Evolutionary conservation across 2,797 vertebrate genomes (phyloP).

Genomic region (Staurois parvus): DNA sequence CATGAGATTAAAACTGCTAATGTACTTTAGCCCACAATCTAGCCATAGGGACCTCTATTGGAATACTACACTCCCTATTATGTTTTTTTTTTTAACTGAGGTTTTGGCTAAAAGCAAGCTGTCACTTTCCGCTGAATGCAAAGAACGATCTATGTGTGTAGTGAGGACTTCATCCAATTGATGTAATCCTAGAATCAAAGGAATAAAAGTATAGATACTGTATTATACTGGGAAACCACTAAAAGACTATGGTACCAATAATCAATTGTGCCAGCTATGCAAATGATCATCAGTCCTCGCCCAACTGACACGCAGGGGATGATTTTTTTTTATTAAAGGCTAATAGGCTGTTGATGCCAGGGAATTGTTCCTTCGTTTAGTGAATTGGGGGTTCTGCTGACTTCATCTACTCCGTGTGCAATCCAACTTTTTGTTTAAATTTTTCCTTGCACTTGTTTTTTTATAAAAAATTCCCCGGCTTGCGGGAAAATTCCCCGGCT

Average conservation of each 20-base stretch:
- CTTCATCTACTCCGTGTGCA: no score
- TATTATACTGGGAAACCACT: constrained; percentile 18
- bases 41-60: constrained; percentile 3
- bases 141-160: constrained; percentile 37
- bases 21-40: no score
- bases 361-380: no score
- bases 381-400: no score
- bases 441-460: no score
- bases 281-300: neutral
- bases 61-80: neutral
- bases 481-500: no score
- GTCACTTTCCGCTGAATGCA: constrained; percentile 50
- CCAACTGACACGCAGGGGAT: neutral
- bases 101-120: neutral
- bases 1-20: no score
- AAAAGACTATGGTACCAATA: constrained; percentile 44
- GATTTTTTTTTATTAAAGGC: no score
- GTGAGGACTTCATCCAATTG: constrained; percentile 69
- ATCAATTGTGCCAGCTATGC: constrained; percentile 28
- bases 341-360: no score
- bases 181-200: constrained; percentile 57
- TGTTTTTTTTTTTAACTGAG: neutral
- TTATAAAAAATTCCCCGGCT: no score
- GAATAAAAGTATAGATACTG: neutral
- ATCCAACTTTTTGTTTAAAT: no score